Base-by-base conservation (phyloP, 37 sponge, comb jelly and placozoan species). In the Halichondria panicea region DNA sequence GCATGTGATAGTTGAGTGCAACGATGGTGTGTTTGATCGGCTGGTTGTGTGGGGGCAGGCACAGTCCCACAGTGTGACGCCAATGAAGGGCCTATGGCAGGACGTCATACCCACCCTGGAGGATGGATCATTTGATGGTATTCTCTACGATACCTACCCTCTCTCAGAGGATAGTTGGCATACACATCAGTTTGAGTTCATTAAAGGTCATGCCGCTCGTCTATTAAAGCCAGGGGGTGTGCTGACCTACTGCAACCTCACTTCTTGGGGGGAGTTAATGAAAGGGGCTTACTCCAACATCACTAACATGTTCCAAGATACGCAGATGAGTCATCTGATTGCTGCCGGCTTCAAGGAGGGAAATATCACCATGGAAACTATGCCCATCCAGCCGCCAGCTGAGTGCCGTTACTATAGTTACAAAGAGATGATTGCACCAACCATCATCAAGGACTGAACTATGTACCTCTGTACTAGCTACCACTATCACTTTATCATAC, bases 121-220 rank as follows among this genome's bases (percentile, higher is more conserved):
- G 1, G 88, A 87, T 50, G 69, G 43, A 0, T 52, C 69, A 11
- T 87, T 87, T 62, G 88, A 87, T 69, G 88, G 81, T 1, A 81
- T 87, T 30, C 70, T 87, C 53, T 87, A 87, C 71, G 88, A 87
- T 61, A 87, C 88, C 12, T 87, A 87, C 45, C 88, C 88, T 3
- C 82, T 87, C 18, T 72, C 77, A 22, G 88, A 87, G 42, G 61
- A 70, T 21, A 58, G 61, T 37, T 87, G 88, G 88, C 88, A 87
- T 52, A 81, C 88, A 11, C 88, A 87, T 59, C 88, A 87, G 72
- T 87, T 87, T 60, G 63, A 87, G 32, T 87, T 87, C 70, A 87
- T 87, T 44, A 38, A 67, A 3, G 48, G 25, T 1, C 88, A 87
- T 56, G 88, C 81, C 3, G 4, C 33, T 8, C 81, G 88, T 2